phyloP scores from a whole-genome alignment of 2,888 invertebrate genomes.

The Acleris cristana region DNA sequence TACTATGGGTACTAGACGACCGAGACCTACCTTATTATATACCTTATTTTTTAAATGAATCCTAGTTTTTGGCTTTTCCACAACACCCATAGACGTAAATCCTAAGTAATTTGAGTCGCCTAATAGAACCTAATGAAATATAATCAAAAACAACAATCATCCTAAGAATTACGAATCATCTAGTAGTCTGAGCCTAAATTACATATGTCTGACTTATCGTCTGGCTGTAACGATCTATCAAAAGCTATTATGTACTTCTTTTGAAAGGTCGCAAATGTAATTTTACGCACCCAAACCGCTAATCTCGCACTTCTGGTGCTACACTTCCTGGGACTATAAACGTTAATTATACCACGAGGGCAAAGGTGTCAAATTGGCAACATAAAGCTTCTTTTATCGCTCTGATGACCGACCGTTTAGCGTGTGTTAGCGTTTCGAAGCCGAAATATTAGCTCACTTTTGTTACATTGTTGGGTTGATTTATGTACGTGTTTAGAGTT shows the following conservation, averaged over 20 bases:
- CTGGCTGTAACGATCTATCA: neutral
- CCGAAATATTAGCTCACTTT: conserved; percentile 17
- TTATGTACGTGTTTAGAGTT: conserved; percentile 1
- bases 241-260: conserved; percentile 4
- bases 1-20: too few relatives aligned
- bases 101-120: too few relatives aligned
- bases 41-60: too few relatives aligned
- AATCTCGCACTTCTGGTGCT: conserved; percentile 18
- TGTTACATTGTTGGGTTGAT: conserved; percentile 19
- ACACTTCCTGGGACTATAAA: conserved; percentile 44
- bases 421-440: conserved; percentile 23
- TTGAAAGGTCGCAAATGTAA: neutral
- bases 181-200: neutral
- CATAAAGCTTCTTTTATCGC: conserved; percentile 42
- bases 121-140: too few relatives aligned
- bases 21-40: too few relatives aligned
- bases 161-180: conserved; percentile 15
- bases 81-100: too few relatives aligned
- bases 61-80: too few relatives aligned
- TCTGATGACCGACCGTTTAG: conserved; percentile 26
- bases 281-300: conserved; percentile 2
- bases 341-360: conserved; percentile 44
- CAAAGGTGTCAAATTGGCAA: conserved; percentile 45
- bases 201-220: conserved; percentile 5
- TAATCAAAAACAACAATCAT: neutral